Conservation (phyloP, 2,113 vertebrate genomes). For the Engraulis encrasicolus region DNA sequence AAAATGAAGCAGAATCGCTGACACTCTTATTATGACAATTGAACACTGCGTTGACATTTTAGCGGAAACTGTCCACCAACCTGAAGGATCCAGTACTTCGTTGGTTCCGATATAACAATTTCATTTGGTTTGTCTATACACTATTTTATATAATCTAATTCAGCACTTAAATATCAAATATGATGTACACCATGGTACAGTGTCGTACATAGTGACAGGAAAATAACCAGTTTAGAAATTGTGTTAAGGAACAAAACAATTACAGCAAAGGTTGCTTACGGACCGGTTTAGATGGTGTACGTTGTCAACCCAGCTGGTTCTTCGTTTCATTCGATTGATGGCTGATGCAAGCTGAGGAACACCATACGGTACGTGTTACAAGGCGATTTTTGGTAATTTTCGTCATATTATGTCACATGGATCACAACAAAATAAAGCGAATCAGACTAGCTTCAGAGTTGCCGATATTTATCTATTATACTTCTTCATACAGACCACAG, state of each 20-base stretch:
- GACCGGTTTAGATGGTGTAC: background rate
- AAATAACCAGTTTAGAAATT: background rate
- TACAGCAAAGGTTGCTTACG: background rate
- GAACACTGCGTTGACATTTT: background rate
- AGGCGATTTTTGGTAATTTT: background rate
- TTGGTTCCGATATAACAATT: background rate
- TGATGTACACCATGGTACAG: background rate
- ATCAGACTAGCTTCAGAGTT: background rate
- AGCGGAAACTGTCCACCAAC: background rate
- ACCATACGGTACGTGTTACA: background rate
- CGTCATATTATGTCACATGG: background rate
- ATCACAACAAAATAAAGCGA: background rate
- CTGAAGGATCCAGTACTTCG: too few species aligned
- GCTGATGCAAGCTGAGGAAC: slow-evolving; percentile 71
- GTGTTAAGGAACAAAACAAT: background rate
- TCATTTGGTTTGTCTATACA: background rate
- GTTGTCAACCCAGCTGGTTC: background rate
- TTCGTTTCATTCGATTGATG: background rate
- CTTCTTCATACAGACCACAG: background rate
- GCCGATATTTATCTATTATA: background rate
- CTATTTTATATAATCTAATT: background rate
- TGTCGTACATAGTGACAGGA: slow-evolving; percentile 42
- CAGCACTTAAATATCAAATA: background rate
- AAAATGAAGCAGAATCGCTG: background rate
- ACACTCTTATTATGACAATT: background rate